Percentiles rank a stretch among this genome's conserved stretches.
phyloP scores from a whole-genome alignment of 2,888 invertebrate species.

The Himalopsyche kuldschensis region DNA sequence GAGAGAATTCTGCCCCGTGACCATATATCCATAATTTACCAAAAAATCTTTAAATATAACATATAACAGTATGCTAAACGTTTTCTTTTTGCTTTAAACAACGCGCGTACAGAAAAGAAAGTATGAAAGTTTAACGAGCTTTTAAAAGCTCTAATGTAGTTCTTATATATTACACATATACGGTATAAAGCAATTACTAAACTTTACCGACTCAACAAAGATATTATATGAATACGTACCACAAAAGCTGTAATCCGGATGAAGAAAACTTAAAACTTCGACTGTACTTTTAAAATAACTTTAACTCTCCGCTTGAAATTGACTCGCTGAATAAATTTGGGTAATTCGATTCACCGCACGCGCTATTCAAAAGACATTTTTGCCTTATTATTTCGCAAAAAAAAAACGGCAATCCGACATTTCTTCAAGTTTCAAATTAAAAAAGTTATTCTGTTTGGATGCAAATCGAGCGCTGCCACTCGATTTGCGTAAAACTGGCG shows the following conservation, averaged over 20 bases:
- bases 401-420: constrained; percentile 16
- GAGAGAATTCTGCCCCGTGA: too few species aligned
- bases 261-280: neutral
- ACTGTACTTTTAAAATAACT: neutral
- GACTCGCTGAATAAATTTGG: constrained; percentile 12
- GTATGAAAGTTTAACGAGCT: too few species aligned
- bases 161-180: neutral
- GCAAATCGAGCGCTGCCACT: constrained; percentile 23
- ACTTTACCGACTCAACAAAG: neutral
- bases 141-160: neutral
- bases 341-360: constrained; percentile 1
- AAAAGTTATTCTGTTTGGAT: constrained; percentile 36
- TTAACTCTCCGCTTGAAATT: neutral
- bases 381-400: constrained; percentile 18
- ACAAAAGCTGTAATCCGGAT: neutral
- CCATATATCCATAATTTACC: too few species aligned
- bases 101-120: too few species aligned
- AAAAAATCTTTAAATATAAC: too few species aligned
- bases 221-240: neutral
- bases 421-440: constrained; percentile 31
- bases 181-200: neutral
- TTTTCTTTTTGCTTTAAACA: too few species aligned
- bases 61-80: too few species aligned
- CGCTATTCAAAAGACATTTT: constrained; percentile 9
- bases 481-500: neutral